These are phyloP conservation scores for Linepithema humile DNA, from an alignment of 1,140 invertebrate species.

Conservation along the genomic window DNA sequence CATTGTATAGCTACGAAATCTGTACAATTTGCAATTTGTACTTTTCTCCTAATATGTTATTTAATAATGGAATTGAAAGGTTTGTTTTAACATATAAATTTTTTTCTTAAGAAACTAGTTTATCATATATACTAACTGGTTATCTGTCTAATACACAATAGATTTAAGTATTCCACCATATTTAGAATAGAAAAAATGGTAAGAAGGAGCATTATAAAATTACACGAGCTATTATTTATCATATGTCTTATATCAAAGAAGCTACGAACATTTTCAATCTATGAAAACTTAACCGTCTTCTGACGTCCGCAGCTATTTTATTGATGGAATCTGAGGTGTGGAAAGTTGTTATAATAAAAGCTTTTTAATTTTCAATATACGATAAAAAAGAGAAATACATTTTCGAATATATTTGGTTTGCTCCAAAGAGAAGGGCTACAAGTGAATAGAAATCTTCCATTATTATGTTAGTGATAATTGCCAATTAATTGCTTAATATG, in stretches of 20 bases:
- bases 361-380: conserved; percentile 5
- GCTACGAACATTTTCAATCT: conserved; percentile 29
- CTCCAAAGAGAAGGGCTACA: neutral
- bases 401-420: conserved; percentile 25
- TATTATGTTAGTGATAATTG: conserved; percentile 59
- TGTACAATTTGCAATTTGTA: conserved; percentile 62
- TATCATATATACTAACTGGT: conserved; percentile 64
- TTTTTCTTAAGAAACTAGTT: conserved; percentile 15
- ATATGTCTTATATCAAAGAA: conserved; percentile 31
- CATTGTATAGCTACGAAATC: conserved; percentile 45
- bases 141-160: conserved; percentile 44
- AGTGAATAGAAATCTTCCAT: conserved; percentile 21
- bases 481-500: conserved; percentile 50
- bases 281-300: conserved; percentile 18
- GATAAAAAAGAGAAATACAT: neutral
- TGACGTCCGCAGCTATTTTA: conserved; percentile 29
- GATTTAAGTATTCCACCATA: conserved; percentile 51
- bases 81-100: conserved; percentile 32
- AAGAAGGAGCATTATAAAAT: conserved; percentile 9
- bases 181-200: conserved; percentile 41
- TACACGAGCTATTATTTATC: conserved; percentile 35
- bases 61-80: conserved; percentile 4
- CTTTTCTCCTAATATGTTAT: conserved; percentile 22
- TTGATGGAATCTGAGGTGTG: neutral
- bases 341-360: neutral